A percentile compares a stretch with the other conserved stretches of the same genome.
phyloP scores from a whole-genome alignment of 2,797 vertebrate genomes.

The Tapera naevia region DNA sequence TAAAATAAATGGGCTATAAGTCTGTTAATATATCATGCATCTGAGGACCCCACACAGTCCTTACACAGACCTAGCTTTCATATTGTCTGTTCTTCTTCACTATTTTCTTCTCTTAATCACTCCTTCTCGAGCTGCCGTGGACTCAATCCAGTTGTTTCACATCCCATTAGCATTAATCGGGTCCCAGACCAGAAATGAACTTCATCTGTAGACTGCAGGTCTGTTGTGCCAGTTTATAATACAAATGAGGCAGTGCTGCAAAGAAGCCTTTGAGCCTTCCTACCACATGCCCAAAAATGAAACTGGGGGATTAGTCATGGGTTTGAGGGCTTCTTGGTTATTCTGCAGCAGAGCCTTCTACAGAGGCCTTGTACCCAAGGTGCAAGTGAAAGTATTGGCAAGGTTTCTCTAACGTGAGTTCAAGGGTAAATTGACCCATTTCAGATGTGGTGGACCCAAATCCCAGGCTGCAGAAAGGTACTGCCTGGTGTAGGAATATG shows the following conservation, averaged over 20 bases:
- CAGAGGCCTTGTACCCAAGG: too few relatives aligned
- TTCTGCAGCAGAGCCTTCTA: neutral
- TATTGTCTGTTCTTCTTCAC: neutral
- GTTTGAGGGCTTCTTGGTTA: accelerated
- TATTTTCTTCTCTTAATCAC: neutral
- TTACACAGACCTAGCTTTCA: neutral
- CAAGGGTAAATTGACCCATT: accelerated
- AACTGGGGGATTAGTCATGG: neutral
- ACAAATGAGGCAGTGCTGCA: neutral
- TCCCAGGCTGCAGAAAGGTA: too few relatives aligned
- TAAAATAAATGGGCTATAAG: neutral
- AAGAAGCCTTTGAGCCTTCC: neutral
- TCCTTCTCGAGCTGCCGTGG: neutral
- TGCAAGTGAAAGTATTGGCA: accelerated
- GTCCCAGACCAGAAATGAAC: neutral
- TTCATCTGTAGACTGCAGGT: neutral
- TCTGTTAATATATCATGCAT: neutral
- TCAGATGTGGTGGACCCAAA: neutral
- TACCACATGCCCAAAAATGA: accelerated
- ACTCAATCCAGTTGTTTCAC: neutral
- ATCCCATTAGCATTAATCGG: neutral
- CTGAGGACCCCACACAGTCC: neutral
- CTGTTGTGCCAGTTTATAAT: neutral
- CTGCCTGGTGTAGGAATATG: accelerated
- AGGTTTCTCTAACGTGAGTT: accelerated